Conservation (phyloP, 2,113 vertebrate genomes). For the Eublepharis macularius region DNA sequence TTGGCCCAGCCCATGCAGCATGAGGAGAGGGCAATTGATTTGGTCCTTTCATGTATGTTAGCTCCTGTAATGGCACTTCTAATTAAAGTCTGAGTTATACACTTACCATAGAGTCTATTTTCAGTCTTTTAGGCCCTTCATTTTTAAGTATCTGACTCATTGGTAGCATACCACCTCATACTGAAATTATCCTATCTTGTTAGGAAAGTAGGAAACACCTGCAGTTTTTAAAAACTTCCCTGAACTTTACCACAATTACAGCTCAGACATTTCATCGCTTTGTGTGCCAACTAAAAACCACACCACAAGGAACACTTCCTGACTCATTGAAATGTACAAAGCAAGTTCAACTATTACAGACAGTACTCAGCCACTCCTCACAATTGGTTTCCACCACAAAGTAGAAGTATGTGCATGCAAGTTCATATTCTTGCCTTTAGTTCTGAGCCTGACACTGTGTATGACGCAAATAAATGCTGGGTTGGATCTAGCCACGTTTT, state of each 20-base stretch:
- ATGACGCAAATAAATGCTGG: slow-evolving; percentile 37
- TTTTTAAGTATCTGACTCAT: slow-evolving; percentile 34
- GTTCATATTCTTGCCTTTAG: slow-evolving; percentile 66
- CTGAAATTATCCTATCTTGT: slow-evolving; percentile 51
- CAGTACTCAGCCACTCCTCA: slow-evolving; percentile 60
- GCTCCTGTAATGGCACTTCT: not conserved
- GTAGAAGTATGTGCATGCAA: slow-evolving; percentile 62
- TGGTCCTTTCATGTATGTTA: not conserved
- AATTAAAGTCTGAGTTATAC: slow-evolving; percentile 24
- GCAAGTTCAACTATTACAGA: slow-evolving; percentile 62
- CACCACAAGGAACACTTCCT: slow-evolving; percentile 62
- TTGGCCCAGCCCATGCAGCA: not conserved
- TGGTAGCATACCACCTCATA: slow-evolving; percentile 51
- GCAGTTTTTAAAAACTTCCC: slow-evolving; percentile 38
- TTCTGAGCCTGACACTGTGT: slow-evolving; percentile 61
- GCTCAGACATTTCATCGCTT: slow-evolving; percentile 65
- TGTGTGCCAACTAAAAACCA: slow-evolving; percentile 63
- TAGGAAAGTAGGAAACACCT: slow-evolving; percentile 64
- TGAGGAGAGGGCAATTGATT: not conserved
- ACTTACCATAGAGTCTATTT: slow-evolving; percentile 1
- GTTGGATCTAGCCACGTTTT: too few relatives aligned
- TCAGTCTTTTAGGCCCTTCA: slow-evolving; percentile 39
- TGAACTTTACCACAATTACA: slow-evolving; percentile 72
- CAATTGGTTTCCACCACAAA: slow-evolving; percentile 62
- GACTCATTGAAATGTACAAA: slow-evolving; percentile 56